Evolutionary conservation across 2,888 invertebrate genomes (phyloP), one percentile per base, ranked within the genome.

Genomic region (Amiota mariae): DNA sequence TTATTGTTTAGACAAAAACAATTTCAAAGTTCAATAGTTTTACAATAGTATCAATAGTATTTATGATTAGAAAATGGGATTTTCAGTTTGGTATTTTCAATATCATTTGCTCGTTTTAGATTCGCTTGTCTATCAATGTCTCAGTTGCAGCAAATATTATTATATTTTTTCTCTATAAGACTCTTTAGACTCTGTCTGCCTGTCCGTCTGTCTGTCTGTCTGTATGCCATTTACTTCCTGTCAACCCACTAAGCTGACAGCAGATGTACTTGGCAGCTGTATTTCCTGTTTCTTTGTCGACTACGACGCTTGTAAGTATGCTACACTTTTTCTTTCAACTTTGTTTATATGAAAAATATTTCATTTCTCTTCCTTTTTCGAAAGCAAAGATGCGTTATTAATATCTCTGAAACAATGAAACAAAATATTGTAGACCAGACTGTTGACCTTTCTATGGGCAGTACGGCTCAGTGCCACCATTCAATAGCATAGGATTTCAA

Each of bases 201-300:
- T 78, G 73, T 79, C 79, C 9, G 59, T 11, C 15, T 49, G 63
- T 12, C 61, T 36, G 61, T 61, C 20, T 61, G 70, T 56, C 61
- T 36, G 61, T 61, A 1, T 61, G 70, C 49, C 64, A 13, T 49
- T 56, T 13, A 24, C 47, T 71, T 36, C 56, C 15, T 12, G 20
- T 70, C 73, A 76, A 78, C 77, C 72, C 66, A 71, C 73, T 86
- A 83, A 86, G 82, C 87, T 80, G 84, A 80, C 87, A 86, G 79
- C 88, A 88, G 87, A 87, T 88, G 87, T 85, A 81, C 79, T 77
- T 84, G 84, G 82, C 87, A 86, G 85, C 80, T 81, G 74, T 73
- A 75, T 75, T 77, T 73, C 77, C 73, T 59, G 48, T 49, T 36
- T 11, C 67, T 73, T 72, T 70, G 74, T 24, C 18, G 57, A 36